These are phyloP conservation scores for Hippoglossus stenolepis DNA, from an alignment of 2,113 vertebrate genomes.

Conservation along the genomic window DNA sequence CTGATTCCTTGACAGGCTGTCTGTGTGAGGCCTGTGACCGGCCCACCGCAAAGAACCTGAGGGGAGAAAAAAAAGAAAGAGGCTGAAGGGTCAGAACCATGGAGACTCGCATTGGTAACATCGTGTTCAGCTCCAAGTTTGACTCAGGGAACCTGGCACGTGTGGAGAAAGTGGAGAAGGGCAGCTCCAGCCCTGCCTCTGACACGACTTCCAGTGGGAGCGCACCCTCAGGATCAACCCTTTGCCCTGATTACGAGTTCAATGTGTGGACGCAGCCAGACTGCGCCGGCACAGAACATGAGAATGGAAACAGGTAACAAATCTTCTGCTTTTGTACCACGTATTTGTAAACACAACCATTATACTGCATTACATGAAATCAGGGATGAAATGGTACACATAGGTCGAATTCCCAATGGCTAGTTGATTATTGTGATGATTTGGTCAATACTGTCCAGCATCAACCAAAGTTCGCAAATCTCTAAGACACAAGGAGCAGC, in stretches of 20 bases:
- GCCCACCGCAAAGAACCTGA: slow-evolving; percentile 2
- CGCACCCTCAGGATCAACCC: slow-evolving; percentile 42
- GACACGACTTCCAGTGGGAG: slow-evolving; percentile 49
- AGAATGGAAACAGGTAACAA: slow-evolving; percentile 93
- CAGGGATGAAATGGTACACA: background rate
- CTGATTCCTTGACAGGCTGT: slow-evolving; percentile 23
- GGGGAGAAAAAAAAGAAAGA: slow-evolving; percentile 15
- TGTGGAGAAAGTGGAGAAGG: slow-evolving; percentile 87
- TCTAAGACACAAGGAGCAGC: too few species aligned
- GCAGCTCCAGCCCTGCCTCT: slow-evolving; percentile 51
- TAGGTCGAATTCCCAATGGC: background rate
- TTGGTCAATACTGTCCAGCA: too few species aligned
- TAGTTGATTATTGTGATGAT: too few species aligned
- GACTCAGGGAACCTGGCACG: slow-evolving; percentile 93
- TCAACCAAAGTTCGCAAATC: too few species aligned
- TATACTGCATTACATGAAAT: background rate
- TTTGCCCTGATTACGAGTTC: slow-evolving; percentile 90
- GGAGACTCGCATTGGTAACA: slow-evolving; percentile 86
- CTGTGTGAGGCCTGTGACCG: slow-evolving; percentile 33
- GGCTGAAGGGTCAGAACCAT: slow-evolving; percentile 61
- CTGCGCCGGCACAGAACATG: slow-evolving; percentile 91
- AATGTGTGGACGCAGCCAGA: slow-evolving; percentile 95
- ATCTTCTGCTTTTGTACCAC: background rate
- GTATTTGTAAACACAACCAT: background rate
- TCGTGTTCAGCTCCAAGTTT: slow-evolving; percentile 94